A percentile compares a stretch with the other conserved stretches of the same genome.
Evolutionary conservation across 2,113 vertebrate species (phyloP).

Genomic region (Circaetus gallicus): DNA sequence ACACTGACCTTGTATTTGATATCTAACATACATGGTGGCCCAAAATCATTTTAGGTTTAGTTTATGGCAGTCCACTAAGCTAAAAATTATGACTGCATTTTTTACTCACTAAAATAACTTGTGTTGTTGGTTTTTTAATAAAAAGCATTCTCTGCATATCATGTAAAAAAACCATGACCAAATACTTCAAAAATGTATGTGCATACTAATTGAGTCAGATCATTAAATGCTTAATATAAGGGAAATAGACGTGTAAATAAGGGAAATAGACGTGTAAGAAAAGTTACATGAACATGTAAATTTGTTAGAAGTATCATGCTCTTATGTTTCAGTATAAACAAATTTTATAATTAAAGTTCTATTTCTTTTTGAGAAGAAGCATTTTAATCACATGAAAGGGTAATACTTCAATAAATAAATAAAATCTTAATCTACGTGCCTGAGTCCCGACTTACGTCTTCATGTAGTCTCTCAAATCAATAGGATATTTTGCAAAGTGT

Average conservation of each 20-base stretch:
- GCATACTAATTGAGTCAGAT: neutral
- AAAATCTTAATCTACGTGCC: conserved; percentile 14
- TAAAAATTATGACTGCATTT: neutral
- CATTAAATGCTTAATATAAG: conserved; percentile 11
- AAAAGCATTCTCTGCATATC: conserved; percentile 24
- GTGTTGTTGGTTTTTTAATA: neutral
- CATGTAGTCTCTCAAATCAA: neutral
- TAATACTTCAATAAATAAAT: conserved; percentile 54
- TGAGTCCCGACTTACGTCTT: conserved; percentile 30
- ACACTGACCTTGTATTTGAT: neutral
- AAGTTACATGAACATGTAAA: conserved; percentile 26
- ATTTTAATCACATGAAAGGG: conserved; percentile 42
- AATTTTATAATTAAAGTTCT: conserved; percentile 46
- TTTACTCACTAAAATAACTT: neutral
- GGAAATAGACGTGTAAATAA: conserved; percentile 5
- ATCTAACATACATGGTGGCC: neutral
- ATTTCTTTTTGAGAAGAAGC: conserved; percentile 45
- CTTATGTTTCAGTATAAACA: conserved; percentile 33
- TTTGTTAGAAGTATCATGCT: conserved; percentile 20
- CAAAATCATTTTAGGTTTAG: neutral
- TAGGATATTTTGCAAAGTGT: neutral
- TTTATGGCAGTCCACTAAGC: neutral
- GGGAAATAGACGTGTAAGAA: neutral
- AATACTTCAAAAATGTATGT: conserved; percentile 49
- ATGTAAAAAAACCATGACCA: neutral